Percentiles rank a stretch among this genome's conserved stretches.
phyloP scores from a whole-genome alignment of 2,888 invertebrate species.

The Augochlorella aurata region DNA sequence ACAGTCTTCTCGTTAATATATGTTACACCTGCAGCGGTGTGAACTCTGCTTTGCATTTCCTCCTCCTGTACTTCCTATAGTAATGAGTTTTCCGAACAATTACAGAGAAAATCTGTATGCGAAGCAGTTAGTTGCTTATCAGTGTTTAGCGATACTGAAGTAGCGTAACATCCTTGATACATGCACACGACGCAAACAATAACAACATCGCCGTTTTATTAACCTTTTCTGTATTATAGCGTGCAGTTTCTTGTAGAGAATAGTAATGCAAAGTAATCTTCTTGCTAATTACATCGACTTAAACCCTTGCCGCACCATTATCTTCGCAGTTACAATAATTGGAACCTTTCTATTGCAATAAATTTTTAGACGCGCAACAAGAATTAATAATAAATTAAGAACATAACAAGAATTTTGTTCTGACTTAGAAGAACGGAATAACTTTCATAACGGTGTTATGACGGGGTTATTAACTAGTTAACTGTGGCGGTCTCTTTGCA shows the following conservation, averaged over 20 bases:
- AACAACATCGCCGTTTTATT: neutral
- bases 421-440: no score
- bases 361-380: no score
- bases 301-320: no score
- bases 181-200: neutral
- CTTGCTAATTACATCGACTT: neutral
- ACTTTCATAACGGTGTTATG: no score
- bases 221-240: neutral
- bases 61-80: neutral
- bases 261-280: neutral
- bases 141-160: neutral
- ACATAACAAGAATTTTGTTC: no score
- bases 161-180: neutral
- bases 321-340: no score
- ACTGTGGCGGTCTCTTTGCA: no score
- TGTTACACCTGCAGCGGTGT: neutral
- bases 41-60: neutral
- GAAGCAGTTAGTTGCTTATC: neutral
- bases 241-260: neutral
- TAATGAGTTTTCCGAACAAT: conserved; percentile 5
- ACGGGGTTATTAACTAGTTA: no score
- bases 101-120: neutral
- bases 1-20: neutral
- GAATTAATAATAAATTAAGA: no score
- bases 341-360: no score